phyloP scores from a whole-genome alignment of 1,140 invertebrate genomes.

The Drosophila pallidifrons region DNA sequence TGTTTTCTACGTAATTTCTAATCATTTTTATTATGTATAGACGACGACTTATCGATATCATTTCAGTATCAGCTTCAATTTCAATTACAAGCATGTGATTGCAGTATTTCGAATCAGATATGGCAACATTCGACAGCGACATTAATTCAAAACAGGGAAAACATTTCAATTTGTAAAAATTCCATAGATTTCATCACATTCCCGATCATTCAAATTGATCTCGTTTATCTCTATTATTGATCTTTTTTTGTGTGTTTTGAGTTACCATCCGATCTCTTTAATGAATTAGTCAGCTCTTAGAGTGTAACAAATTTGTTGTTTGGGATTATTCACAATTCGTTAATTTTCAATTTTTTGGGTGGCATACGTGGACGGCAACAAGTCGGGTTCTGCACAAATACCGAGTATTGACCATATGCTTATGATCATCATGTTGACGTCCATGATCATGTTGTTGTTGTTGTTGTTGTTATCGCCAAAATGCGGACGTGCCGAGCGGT shows the following conservation, averaged over 20 bases:
- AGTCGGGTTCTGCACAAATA: not conserved
- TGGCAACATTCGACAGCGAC: not conserved
- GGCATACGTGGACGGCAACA: not conserved
- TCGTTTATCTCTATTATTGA: not conserved
- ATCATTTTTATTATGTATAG: not conserved
- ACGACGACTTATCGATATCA: not conserved
- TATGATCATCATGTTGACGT: no score
- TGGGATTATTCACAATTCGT: not conserved
- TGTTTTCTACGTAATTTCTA: conserved; percentile 8
- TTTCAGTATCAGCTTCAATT: not conserved
- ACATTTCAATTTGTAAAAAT: not conserved
- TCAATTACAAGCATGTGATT: conserved; percentile 7
- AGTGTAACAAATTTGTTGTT: no score
- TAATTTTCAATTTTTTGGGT: not conserved
- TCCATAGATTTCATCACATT: not conserved
- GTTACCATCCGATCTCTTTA: no score
- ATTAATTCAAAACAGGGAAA: not conserved
- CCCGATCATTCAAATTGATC: not conserved
- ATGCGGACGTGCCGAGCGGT: conserved; percentile 1
- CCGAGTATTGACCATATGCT: not conserved
- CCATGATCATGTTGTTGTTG: not conserved
- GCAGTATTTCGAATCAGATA: no score
- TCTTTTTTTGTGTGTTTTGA: no score
- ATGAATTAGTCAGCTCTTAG: no score
- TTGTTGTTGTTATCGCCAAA: not conserved